These are phyloP conservation scores for Acleris holmiana DNA, from an alignment of 2,888 invertebrate species.

Conservation along the genomic window DNA sequence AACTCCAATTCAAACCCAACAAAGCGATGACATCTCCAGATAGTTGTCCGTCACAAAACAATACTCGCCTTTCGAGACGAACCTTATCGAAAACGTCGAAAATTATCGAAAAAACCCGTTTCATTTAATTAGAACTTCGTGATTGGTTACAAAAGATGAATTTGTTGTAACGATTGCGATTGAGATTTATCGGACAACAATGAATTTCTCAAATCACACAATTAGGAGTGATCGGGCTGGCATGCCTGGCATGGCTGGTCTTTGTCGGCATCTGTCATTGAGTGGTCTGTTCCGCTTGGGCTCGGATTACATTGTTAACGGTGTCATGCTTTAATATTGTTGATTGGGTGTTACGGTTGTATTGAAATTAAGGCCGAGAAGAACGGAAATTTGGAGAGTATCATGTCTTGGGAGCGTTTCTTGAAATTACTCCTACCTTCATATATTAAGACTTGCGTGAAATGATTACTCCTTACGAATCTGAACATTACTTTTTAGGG, in stretches of 20 bases:
- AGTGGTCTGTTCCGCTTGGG: slow-evolving; percentile 53
- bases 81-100: slow-evolving; percentile 45
- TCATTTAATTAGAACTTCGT: slow-evolving; percentile 59
- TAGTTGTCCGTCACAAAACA: slow-evolving; percentile 33
- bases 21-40: slow-evolving; percentile 24
- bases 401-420: too few relatives aligned
- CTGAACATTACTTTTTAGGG: too few relatives aligned
- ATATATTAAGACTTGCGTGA: too few relatives aligned
- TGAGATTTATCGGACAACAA: slow-evolving; percentile 78
- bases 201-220: slow-evolving; percentile 83
- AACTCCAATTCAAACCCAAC: slow-evolving; percentile 2
- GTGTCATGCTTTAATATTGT: slow-evolving; percentile 6
- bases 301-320: slow-evolving; percentile 31
- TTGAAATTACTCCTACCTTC: too few relatives aligned
- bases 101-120: slow-evolving; percentile 57
- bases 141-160: slow-evolving; percentile 70
- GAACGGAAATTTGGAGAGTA: too few relatives aligned
- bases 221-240: slow-evolving; percentile 76
- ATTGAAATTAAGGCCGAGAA: background rate
- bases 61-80: slow-evolving; percentile 44
- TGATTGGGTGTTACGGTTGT: slow-evolving; percentile 10
- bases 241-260: slow-evolving; percentile 65
- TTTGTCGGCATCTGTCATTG: slow-evolving; percentile 80
- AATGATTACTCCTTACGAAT: too few relatives aligned
- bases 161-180: slow-evolving; percentile 76